phyloP scores from a whole-genome alignment of 2,888 invertebrate species.

The Orthosia gracilis region DNA sequence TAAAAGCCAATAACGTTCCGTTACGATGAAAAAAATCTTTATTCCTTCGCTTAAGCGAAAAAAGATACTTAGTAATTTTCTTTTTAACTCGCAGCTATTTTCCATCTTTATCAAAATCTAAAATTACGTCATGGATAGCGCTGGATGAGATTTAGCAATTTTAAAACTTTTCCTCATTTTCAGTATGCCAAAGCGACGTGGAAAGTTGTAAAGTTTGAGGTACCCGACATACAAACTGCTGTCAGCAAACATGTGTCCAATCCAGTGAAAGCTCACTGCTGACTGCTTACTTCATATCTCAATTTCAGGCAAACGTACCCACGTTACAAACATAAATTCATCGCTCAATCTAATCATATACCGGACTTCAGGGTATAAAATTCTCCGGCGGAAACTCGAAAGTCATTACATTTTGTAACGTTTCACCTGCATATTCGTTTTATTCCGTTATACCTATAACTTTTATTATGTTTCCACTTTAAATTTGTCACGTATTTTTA shows the following conservation, averaged over 20 bases:
- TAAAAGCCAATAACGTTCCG: slow-evolving; percentile 42
- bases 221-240: slow-evolving; percentile 42
- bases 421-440: slow-evolving; percentile 54
- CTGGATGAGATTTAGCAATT: slow-evolving; percentile 44
- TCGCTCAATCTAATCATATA: background rate
- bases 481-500: slow-evolving; percentile 33
- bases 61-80: slow-evolving; percentile 6
- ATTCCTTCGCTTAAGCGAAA: slow-evolving; percentile 28
- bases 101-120: slow-evolving; percentile 19
- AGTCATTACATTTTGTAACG: slow-evolving; percentile 68
- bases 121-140: slow-evolving; percentile 30
- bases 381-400: slow-evolving; percentile 57
- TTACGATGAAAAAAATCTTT: slow-evolving; percentile 33
- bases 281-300: slow-evolving; percentile 25
- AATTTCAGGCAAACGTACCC: background rate
- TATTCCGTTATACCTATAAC: slow-evolving; percentile 62
- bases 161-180: slow-evolving; percentile 50
- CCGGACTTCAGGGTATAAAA: slow-evolving; percentile 30
- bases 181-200: slow-evolving; percentile 7
- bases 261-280: slow-evolving; percentile 22
- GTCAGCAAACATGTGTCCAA: slow-evolving; percentile 42
- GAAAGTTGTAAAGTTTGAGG: slow-evolving; percentile 42
- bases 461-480: slow-evolving; percentile 67
- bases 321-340: too few relatives aligned
- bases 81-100: slow-evolving; percentile 1